These are phyloP conservation scores for Anoplophora glabripennis DNA, from an alignment of 1,140 invertebrate genomes.

Conservation along the genomic window DNA sequence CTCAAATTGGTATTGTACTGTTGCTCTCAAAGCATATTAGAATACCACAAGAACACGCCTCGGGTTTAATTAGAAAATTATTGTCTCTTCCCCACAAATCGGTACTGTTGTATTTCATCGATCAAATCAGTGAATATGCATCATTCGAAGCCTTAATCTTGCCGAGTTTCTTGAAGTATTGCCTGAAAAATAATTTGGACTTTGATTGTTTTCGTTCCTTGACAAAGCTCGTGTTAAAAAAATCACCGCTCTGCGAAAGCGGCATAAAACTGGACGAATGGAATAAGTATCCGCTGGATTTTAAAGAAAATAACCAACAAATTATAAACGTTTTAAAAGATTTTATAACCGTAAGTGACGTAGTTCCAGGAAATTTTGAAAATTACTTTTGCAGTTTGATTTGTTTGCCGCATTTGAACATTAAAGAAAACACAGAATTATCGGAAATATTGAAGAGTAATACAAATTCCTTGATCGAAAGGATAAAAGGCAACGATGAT, in stretches of 20 bases:
- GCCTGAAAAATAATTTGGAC: conserved; percentile 56
- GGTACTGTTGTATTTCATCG: conserved; percentile 61
- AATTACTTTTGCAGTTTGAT: conserved; percentile 56
- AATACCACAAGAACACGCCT: conserved; percentile 67
- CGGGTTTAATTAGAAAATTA: conserved; percentile 60
- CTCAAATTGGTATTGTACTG: conserved; percentile 58
- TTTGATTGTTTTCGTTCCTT: conserved; percentile 57
- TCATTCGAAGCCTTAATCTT: conserved; percentile 73
- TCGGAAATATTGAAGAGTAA: conserved; percentile 44
- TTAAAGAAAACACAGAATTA: conserved; percentile 22
- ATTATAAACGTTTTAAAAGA: conserved; percentile 44
- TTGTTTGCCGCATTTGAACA: conserved; percentile 60
- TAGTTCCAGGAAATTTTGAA: conserved; percentile 27
- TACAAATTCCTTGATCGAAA: conserved; percentile 25
- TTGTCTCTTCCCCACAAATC: conserved; percentile 54
- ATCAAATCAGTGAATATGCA: conserved; percentile 62
- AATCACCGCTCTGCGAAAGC: conserved; percentile 61
- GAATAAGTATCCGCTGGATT: conserved; percentile 63
- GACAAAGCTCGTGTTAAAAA: conserved; percentile 64
- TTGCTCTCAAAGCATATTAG: conserved; percentile 59
- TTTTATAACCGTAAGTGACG: conserved; percentile 44
- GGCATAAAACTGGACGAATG: conserved; percentile 60
- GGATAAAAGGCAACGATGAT: conserved; percentile 17
- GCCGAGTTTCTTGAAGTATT: conserved; percentile 63
- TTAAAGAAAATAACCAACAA: conserved; percentile 49